phyloP scores from a whole-genome alignment of 2,797 vertebrate genomes.

The Hozukius guyotensis region DNA sequence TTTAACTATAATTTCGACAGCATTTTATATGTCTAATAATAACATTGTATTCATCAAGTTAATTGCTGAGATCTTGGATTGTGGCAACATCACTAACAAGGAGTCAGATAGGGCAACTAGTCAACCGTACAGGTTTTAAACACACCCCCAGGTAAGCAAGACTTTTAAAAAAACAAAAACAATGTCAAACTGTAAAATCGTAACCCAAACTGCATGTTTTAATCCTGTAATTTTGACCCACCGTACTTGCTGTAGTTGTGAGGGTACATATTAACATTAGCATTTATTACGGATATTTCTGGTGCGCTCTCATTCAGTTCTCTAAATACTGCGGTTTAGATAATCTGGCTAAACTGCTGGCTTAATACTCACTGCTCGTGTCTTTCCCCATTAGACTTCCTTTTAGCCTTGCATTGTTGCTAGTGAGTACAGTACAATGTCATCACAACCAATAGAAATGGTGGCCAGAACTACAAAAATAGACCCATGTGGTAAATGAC shows the following conservation, averaged over 20 bases:
- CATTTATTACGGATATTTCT: neutral
- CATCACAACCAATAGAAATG: neutral
- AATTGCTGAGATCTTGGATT: neutral
- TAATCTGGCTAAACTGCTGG: neutral
- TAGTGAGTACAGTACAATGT: neutral
- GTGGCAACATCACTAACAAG: neutral
- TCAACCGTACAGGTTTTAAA: neutral
- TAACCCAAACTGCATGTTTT: neutral
- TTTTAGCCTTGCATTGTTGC: neutral
- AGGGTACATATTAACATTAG: too few species aligned
- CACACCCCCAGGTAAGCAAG: neutral
- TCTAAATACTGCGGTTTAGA: neutral
- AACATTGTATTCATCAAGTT: neutral
- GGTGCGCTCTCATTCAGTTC: neutral
- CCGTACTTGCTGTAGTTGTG: too few species aligned
- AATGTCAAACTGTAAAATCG: neutral
- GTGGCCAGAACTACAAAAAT: too few species aligned
- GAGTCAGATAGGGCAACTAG: neutral
- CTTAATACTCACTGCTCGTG: neutral
- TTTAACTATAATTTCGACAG: neutral
- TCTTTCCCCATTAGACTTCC: neutral
- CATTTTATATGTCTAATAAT: neutral
- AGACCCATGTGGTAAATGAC: neutral
- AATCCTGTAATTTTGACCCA: neutral
- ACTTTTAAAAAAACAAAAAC: neutral